phyloP scores from a whole-genome alignment of 2,888 invertebrate species.

The Drosophila lacicola region DNA sequence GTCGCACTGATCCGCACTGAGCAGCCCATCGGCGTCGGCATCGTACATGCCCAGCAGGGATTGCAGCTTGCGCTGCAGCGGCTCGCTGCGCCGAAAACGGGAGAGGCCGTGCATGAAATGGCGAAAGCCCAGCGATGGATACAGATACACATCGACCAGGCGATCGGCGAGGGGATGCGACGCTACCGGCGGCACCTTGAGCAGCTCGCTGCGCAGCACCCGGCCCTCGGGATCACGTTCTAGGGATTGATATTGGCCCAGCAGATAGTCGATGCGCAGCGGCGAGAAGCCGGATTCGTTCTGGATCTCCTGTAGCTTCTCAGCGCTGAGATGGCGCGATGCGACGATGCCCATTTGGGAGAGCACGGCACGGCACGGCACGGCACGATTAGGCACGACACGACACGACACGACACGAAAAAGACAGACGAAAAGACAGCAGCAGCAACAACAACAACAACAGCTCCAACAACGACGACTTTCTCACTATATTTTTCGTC shows the following conservation, averaged over 20 bases:
- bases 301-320: conserved; percentile 28
- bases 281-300: conserved; percentile 48
- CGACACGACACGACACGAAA: not conserved
- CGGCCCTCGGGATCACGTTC: conserved; percentile 40
- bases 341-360: conserved; percentile 46
- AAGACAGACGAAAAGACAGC: no score
- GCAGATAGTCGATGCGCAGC: conserved; percentile 44
- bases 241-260: conserved; percentile 37
- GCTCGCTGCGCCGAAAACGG: conserved; percentile 35
- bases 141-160: conserved; percentile 39
- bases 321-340: conserved; percentile 34
- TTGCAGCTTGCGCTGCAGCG: conserved; percentile 36
- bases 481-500: no score
- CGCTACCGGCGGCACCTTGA: conserved; percentile 47
- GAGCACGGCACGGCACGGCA: not conserved
- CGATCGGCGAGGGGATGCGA: conserved; percentile 47
- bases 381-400: not conserved
- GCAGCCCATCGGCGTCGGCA: conserved; percentile 35
- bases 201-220: conserved; percentile 41
- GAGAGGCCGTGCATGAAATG: conserved; percentile 47
- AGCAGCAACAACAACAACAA: not conserved
- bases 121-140: conserved; percentile 46
- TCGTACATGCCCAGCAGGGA: conserved; percentile 45
- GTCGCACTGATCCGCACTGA: conserved; percentile 34
- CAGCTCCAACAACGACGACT: conserved; percentile 1